Conservation (phyloP, 1,140 invertebrate species). For the Zaprionus taronus region DNA sequence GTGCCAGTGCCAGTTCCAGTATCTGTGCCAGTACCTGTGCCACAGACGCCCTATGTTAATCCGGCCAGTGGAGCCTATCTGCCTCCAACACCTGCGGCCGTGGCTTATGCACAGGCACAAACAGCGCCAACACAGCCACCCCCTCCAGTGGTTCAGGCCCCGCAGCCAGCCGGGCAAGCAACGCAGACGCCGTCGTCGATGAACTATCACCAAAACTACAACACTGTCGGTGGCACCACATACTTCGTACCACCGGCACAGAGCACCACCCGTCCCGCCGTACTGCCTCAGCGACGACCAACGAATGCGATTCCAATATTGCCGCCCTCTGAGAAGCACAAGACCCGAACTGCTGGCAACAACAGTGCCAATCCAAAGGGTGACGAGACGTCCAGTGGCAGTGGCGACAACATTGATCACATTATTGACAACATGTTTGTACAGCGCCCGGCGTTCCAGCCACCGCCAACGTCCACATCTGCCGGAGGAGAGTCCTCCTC, state of each 20-base stretch:
- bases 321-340: constrained; percentile 83
- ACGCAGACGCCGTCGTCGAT: constrained; percentile 47
- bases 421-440: constrained; percentile 88
- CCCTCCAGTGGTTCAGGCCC: constrained; percentile 43
- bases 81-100: constrained; percentile 66
- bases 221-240: constrained; percentile 83
- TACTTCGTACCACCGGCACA: constrained; percentile 82
- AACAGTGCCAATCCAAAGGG: constrained; percentile 18
- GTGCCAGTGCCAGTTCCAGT: constrained; percentile 57
- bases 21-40: constrained; percentile 46
- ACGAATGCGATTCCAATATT: constrained; percentile 85
- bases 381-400: constrained; percentile 52
- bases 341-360: constrained; percentile 40
- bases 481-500: constrained; percentile 9
- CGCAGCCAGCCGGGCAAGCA: constrained; percentile 34
- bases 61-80: constrained; percentile 63
- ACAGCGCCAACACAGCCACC: constrained; percentile 50
- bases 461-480: constrained; percentile 42
- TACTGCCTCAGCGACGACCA: constrained; percentile 81
- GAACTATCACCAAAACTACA: constrained; percentile 79
- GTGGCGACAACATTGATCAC: constrained; percentile 86
- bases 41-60: constrained; percentile 64
- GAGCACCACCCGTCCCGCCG: constrained; percentile 65
- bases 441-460: constrained; percentile 85
- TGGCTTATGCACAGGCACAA: constrained; percentile 67